Evolutionary conservation across 2,797 vertebrate species (phyloP).

Genomic region (Pyrocephalus nanus): DNA sequence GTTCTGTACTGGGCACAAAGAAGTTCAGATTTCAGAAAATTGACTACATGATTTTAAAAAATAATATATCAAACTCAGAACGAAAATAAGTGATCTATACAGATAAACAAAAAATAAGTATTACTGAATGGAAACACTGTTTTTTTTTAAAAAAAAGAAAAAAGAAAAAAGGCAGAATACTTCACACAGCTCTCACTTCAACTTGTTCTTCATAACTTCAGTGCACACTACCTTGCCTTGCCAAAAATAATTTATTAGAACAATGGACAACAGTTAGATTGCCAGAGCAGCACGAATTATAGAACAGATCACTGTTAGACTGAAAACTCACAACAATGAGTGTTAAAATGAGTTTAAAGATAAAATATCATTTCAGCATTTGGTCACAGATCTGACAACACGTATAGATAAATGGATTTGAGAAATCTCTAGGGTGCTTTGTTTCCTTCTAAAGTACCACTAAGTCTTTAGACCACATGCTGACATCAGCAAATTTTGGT

Average conservation of each 20-base stretch:
- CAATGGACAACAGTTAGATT: neutral
- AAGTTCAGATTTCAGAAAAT: neutral
- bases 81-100: neutral
- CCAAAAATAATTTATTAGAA: slow-evolving; percentile 12
- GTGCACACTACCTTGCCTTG: neutral
- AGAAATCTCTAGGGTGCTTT: neutral
- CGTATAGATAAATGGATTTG: neutral
- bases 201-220: neutral
- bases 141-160: no score
- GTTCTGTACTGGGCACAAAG: neutral
- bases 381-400: neutral
- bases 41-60: neutral
- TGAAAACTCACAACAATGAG: neutral
- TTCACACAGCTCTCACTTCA: slow-evolving; percentile 24
- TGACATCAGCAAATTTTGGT: neutral
- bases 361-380: neutral
- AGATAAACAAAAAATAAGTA: neutral
- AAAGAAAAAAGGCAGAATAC: neutral
- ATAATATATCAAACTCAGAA: neutral
- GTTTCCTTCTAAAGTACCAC: neutral
- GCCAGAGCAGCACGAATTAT: neutral
- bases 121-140: neutral
- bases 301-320: neutral
- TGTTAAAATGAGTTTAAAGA: neutral
- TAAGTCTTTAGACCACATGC: neutral